phyloP scores from a whole-genome alignment of 2,113 vertebrate species.

The Saiga tatarica region DNA sequence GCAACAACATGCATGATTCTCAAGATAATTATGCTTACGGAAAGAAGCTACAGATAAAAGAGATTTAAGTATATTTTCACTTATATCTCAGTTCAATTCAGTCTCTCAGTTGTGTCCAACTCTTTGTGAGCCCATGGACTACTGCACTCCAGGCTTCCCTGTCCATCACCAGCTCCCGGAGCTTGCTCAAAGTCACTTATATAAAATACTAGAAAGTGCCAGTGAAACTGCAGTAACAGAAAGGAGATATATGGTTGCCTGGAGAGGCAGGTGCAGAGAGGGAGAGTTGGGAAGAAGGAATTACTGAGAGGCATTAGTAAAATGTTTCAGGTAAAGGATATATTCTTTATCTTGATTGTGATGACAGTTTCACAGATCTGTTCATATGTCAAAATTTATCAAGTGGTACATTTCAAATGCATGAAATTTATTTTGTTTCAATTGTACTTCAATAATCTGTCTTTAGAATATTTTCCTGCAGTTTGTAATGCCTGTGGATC shows the following conservation, averaged over 20 bases:
- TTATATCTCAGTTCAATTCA: not conserved
- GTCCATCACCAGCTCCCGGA: not conserved
- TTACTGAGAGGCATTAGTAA: not conserved
- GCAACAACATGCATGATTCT: not conserved
- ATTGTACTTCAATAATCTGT: not conserved
- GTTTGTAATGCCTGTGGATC: not conserved
- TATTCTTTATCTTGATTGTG: not conserved
- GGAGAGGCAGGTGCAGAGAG: not conserved
- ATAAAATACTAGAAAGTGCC: not conserved
- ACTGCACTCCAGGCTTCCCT: not conserved
- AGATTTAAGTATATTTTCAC: not conserved
- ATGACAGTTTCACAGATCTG: not conserved
- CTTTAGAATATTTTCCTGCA: not conserved
- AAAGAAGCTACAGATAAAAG: not conserved
- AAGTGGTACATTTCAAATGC: not conserved
- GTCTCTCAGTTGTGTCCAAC: not conserved
- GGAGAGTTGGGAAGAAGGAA: not conserved
- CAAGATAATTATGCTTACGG: not conserved
- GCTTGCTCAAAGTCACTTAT: not conserved
- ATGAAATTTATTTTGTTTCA: not conserved
- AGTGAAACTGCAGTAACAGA: not conserved
- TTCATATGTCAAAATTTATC: not conserved
- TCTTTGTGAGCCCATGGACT: not conserved
- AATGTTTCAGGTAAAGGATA: not conserved
- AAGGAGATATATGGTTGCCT: not conserved